phyloP scores from a whole-genome alignment of 1,140 invertebrate genomes.

The Nomia melanderi region DNA sequence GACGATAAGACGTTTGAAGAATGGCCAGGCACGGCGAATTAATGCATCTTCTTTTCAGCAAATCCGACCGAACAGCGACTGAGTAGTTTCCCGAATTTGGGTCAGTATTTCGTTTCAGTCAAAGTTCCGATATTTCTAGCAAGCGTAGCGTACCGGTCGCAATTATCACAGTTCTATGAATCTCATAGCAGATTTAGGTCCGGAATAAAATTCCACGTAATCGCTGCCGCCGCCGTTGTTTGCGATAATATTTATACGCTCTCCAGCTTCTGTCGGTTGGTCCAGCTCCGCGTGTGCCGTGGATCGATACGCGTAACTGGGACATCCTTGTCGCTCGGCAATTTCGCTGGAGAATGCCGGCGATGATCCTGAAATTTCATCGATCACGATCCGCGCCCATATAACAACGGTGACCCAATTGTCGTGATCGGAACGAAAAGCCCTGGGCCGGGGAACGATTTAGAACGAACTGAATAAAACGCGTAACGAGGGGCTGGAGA shows the following conservation, averaged over 20 bases:
- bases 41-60: conserved; percentile 50
- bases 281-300: neutral
- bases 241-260: conserved; percentile 7
- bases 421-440: conserved; percentile 6
- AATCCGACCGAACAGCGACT: neutral
- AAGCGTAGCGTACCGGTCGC: conserved; percentile 7
- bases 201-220: conserved; percentile 14
- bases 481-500: conserved; percentile 30
- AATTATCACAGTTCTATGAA: conserved; percentile 14
- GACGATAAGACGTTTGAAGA: neutral
- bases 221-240: conserved; percentile 65
- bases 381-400: neutral
- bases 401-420: conserved; percentile 27
- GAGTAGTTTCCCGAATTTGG: neutral
- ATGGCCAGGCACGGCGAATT: conserved; percentile 40
- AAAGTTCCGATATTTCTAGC: neutral
- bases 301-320: neutral
- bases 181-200: neutral
- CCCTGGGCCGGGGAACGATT: neutral
- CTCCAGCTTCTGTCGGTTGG: conserved; percentile 18
- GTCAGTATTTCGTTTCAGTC: conserved; percentile 25
- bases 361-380: neutral
- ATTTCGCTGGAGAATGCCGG: neutral
- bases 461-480: neutral
- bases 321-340: neutral